Evolutionary conservation across 1,140 invertebrate genomes (phyloP).

Genomic region (Alviniconcha marisindica): DNA sequence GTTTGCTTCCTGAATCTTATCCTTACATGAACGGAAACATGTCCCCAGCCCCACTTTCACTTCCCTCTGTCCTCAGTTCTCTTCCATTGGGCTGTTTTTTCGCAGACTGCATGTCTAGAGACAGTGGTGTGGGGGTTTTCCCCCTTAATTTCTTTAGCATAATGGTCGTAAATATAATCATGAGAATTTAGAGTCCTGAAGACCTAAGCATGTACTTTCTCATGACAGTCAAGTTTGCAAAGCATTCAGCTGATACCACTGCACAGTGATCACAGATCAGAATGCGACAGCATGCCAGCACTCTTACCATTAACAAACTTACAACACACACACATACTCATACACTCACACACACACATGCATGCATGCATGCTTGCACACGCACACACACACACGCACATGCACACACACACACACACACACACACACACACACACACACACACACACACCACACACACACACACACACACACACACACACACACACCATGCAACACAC

Average conservation of each 20-base stretch:
- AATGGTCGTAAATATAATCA: background rate
- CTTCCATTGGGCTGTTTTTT: too few species aligned
- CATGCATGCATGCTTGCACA: background rate
- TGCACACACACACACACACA: constrained; percentile 19
- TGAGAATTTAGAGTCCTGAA: background rate
- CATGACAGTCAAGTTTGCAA: background rate
- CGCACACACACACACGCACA: background rate
- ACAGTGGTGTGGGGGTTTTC: too few species aligned
- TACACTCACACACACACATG: background rate
- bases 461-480: background rate
- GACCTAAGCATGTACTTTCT: background rate
- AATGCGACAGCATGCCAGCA: background rate
- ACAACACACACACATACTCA: background rate
- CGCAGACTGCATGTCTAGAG: too few species aligned
- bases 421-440: background rate
- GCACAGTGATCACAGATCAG: too few species aligned
- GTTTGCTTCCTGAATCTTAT: too few species aligned
- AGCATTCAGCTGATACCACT: too few species aligned
- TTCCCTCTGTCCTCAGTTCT: too few species aligned
- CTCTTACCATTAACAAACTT: background rate
- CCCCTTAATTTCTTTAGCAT: too few species aligned
- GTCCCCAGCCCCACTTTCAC: too few species aligned
- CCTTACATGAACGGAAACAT: too few species aligned
- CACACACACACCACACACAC: background rate
- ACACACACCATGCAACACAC: too few species aligned